Evolutionary conservation across 1,140 invertebrate species (phyloP), one percentile per base, ranked within the genome.

Genomic region (Panagrolaimus sp.): DNA sequence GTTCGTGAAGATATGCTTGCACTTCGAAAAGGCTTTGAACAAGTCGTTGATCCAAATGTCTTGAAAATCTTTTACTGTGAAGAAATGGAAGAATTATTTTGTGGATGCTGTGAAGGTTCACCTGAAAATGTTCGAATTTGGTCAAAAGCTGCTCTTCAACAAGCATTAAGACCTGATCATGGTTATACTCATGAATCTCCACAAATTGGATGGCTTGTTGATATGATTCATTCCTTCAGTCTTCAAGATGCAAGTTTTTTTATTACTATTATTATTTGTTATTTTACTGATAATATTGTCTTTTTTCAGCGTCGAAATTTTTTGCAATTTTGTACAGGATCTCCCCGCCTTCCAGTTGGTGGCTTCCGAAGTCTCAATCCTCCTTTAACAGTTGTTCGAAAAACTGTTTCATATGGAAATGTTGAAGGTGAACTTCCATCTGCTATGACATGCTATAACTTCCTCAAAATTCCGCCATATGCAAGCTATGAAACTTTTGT

Each of bases 381-480:
- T 47, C 93, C 93, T 10, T 85, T 99, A 77, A 98, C 95, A 43
- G 77, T 77, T 28, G 75, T 75, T 26, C 45, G 67, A 0, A 93
- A 92, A 14, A 88, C 95, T 77, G 94, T 96, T 85, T 86, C 88
- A 14, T 91, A 90, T 69, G 89, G 91, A 85, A 91, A 84, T 86
- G 89, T 92, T 32, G 94, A 98, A 86, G 89, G 93, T 86, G 97
- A 94, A 86, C 87, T 98, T 81, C 96, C 96, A 79, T 97, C 94
- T 76, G 96, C 98, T 83, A 98, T 98, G 94, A 98, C 96, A 62
- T 98, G 95, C 87, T 94, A 96, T 69, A 98, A 98, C 88, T 98
- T 98, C 88, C 88, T 98, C 77, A 98, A 98, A 88, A 75, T 98
- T 84, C 95, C 96, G 21, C 95, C 98, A 85, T 98, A 98, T 86